Conservation (phyloP, 2,113 vertebrate genomes). For the Turnix velox region DNA sequence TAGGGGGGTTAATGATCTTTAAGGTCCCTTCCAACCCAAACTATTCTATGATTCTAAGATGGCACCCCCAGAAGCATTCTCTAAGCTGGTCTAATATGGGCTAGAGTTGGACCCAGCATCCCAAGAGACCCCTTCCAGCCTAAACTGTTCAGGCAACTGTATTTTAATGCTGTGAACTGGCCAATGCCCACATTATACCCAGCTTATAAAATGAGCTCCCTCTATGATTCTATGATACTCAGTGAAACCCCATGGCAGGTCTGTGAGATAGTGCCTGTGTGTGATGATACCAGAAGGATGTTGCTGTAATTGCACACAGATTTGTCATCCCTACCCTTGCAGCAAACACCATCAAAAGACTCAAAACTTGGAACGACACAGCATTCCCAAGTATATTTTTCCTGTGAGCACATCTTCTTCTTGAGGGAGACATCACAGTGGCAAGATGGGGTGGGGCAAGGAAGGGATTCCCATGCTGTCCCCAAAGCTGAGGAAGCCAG, state of each 20-base stretch:
- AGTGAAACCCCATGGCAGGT: neutral
- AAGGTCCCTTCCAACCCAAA: too few species aligned
- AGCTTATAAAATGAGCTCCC: neutral
- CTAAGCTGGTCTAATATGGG: accelerated
- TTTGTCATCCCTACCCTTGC: neutral
- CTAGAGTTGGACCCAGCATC: neutral
- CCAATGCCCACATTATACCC: neutral
- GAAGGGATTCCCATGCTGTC: neutral
- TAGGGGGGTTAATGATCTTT: too few species aligned
- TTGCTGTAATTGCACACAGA: constrained; percentile 4
- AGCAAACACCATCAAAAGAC: neutral
- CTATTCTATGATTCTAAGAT: too few species aligned
- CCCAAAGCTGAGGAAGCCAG: accelerated
- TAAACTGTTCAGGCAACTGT: neutral
- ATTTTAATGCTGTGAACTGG: neutral
- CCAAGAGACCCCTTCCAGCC: neutral
- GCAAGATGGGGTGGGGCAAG: too few species aligned
- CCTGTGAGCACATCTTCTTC: neutral
- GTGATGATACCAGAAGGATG: neutral
- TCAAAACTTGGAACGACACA: neutral
- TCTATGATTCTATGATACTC: too few species aligned
- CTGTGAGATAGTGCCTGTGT: neutral
- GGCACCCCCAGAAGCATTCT: neutral
- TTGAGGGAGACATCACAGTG: neutral
- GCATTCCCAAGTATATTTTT: neutral